phyloP scores from a whole-genome alignment of 2,888 invertebrate species.

The Blastobasis lacticolella region DNA sequence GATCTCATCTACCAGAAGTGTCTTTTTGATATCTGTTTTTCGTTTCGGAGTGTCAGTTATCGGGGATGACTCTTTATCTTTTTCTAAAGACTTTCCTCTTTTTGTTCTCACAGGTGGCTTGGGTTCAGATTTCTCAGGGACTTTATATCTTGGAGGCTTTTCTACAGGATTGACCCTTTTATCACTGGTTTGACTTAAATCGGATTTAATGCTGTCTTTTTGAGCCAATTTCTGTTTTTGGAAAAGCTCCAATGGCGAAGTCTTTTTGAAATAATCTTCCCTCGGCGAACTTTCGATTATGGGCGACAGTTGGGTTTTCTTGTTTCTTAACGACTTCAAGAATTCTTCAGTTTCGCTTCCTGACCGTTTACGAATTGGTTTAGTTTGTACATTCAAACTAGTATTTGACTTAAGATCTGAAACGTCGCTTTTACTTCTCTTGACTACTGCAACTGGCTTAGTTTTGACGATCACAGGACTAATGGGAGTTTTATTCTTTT shows the following conservation, averaged over 20 bases:
- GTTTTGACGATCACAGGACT: conserved; percentile 62
- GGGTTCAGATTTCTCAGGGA: conserved; percentile 54
- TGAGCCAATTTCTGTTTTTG: conserved; percentile 48
- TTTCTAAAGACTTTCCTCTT: conserved; percentile 51
- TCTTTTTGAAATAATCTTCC: conserved; percentile 78
- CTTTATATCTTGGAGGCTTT: conserved; percentile 60
- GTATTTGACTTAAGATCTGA: conserved; percentile 76
- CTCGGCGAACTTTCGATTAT: conserved; percentile 85
- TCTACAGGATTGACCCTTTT: conserved; percentile 65
- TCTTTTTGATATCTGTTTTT: conserved; percentile 52
- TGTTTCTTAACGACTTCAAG: conserved; percentile 66
- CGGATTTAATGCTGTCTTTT: conserved; percentile 37
- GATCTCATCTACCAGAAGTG: conserved; percentile 52
- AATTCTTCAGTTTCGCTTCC: conserved; percentile 77
- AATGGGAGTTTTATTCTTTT: conserved; percentile 66
- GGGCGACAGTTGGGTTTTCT: conserved; percentile 82
- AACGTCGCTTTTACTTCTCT: conserved; percentile 78
- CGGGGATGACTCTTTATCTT: conserved; percentile 47
- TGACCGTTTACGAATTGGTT: conserved; percentile 72
- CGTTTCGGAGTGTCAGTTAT: conserved; percentile 60
- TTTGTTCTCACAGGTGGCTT: conserved; percentile 53
- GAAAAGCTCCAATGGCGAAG: conserved; percentile 52
- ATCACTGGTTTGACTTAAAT: conserved; percentile 32
- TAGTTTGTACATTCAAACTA: conserved; percentile 49
- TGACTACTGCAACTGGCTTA: conserved; percentile 58